Evolutionary conservation across 2,888 invertebrate species (phyloP), one percentile per base, ranked within the genome.

Genomic region (Mesopsocus fuscifrons): DNA sequence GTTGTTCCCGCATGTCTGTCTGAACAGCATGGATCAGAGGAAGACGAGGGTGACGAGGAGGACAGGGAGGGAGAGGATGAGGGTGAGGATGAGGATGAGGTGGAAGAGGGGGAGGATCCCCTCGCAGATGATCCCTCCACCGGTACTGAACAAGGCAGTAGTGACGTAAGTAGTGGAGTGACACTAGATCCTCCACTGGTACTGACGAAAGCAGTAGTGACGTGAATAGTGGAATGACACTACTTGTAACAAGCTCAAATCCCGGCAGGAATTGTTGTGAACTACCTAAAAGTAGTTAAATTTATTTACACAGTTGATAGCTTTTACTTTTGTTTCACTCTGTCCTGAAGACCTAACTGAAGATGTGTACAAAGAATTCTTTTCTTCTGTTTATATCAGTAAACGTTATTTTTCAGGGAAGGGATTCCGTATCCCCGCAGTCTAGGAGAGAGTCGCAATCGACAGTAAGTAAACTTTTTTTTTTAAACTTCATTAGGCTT

Each of bases 81-180:
- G 44, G 43, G 44, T 44, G 43, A 46, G 30, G 47, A 46, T 34
- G 47, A 38, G 34, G 46, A 45, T 38, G 26, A 47, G 46, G 42
- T 43, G 33, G 46, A 47, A 41, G 47, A 47, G 40, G 55, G 56
- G 54, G 51, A 51, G 53, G 57, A 58, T 51, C 53, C 55, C 55
- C 55, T 48, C 32, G 50, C 51, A 44, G 43, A 45, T 33, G 49
- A 47, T 53, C 52, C 51, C 50, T 52, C 53, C 45, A 51, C 38
- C 33, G 41, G 42, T 16, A 26, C 26, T 26, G 26, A 26, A 26
- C 11, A 9, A 11, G 26, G 26, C 6, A 26, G 26, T n/a, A 42
- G 42, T 13, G 42, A 38, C 21, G 40, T 46, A 31, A 34, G 46
- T 16, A 13, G 26, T 41, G 31, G 15, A 38, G 9, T 6, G 38